phyloP scores from a whole-genome alignment of 2,113 vertebrate species.

The Pardalotus punctatus region DNA sequence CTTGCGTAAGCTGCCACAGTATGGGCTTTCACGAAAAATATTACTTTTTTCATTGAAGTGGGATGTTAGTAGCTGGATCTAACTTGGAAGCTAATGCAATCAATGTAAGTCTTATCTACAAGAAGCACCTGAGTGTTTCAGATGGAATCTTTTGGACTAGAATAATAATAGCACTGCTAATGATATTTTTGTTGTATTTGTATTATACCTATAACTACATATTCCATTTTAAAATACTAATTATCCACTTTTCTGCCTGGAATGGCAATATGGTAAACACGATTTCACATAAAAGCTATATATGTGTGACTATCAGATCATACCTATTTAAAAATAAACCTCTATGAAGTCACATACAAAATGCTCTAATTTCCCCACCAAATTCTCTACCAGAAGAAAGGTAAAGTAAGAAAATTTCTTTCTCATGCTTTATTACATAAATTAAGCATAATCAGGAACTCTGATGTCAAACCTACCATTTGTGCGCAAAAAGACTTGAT shows the following conservation, averaged over 20 bases:
- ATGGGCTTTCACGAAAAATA: fast-evolving
- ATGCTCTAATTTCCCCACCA: background rate
- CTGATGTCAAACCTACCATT: background rate
- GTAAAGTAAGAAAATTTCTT: background rate
- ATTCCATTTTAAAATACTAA: background rate
- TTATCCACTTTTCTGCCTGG: background rate
- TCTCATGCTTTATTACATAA: background rate
- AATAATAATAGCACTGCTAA: background rate
- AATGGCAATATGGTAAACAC: background rate
- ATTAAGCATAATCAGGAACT: background rate
- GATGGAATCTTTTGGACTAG: background rate
- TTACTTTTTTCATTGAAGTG: background rate
- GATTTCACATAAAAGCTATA: background rate
- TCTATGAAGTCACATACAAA: background rate
- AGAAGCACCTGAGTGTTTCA: background rate
- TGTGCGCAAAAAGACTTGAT: background rate
- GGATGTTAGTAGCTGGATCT: background rate
- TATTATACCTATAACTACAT: background rate
- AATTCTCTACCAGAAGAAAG: background rate
- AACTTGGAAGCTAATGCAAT: background rate
- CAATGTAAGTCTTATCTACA: background rate
- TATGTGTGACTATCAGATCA: background rate
- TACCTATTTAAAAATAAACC: background rate
- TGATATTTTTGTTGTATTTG: background rate
- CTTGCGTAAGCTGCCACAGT: background rate